A percentile compares a stretch with the other conserved stretches of the same genome.
phyloP scores from a whole-genome alignment of 1,140 invertebrate species.

The Hyposmocoma kahamanoa region DNA sequence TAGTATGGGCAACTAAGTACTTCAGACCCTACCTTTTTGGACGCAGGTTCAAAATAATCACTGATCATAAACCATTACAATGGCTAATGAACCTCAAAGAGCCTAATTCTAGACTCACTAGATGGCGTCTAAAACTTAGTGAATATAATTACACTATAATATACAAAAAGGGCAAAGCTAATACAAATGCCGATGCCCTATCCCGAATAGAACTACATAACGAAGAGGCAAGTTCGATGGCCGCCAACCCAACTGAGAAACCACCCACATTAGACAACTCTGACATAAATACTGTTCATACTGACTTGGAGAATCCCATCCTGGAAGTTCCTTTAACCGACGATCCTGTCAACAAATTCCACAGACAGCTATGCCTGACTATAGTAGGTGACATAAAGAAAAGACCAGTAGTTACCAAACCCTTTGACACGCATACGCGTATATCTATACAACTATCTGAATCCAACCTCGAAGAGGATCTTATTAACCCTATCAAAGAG shows the following conservation, averaged over 20 bases:
- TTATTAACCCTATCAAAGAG: neutral
- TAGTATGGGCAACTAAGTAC: no score
- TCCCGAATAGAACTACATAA: slow-evolving; percentile 9
- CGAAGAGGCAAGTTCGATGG: neutral
- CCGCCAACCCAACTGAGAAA: neutral
- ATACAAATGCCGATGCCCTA: slow-evolving; percentile 13
- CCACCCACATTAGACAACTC: neutral
- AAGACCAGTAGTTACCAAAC: neutral
- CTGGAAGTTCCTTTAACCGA: slow-evolving; percentile 3
- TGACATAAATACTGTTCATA: neutral
- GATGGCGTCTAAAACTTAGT: slow-evolving; percentile 15
- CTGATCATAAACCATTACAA: no score
- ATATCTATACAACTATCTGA: neutral
- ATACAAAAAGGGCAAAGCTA: slow-evolving; percentile 25
- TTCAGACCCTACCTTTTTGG: no score
- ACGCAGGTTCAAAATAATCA: no score
- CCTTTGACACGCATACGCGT: neutral
- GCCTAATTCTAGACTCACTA: no score
- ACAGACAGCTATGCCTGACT: neutral
- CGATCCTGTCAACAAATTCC: slow-evolving; percentile 5
- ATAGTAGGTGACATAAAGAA: neutral
- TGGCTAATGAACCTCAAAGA: no score
- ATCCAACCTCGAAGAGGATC: neutral
- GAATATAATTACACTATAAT: slow-evolving; percentile 41
- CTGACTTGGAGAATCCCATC: neutral